Percentiles rank a stretch among this genome's conserved stretches.
Conservation (phyloP, 2,113 vertebrate species). For the Larimichthys crocea region DNA sequence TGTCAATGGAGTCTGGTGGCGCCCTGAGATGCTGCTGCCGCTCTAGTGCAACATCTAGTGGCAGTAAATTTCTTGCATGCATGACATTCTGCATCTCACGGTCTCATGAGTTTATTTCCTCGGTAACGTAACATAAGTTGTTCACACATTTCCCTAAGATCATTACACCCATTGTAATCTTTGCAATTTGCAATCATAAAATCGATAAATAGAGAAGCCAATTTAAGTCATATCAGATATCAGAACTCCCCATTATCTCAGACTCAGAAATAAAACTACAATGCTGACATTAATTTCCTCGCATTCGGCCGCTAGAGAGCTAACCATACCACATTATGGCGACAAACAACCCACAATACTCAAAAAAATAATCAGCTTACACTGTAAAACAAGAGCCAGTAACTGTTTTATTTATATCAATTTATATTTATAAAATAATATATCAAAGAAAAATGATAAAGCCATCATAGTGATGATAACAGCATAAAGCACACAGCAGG, state of each 20-base stretch:
- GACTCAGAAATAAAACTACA: not conserved
- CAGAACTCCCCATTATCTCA: not conserved
- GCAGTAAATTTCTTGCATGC: no score
- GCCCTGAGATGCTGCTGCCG: no score
- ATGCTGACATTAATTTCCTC: not conserved
- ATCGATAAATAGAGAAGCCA: not conserved
- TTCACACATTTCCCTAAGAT: not conserved
- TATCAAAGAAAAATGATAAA: no score
- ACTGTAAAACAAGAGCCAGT: not conserved
- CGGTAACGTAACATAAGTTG: no score
- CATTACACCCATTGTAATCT: not conserved
- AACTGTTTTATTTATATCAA: not conserved
- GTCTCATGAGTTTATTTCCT: not conserved
- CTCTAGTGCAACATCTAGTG: no score
- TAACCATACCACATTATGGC: not conserved
- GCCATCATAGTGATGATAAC: not conserved
- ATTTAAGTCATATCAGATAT: not conserved
- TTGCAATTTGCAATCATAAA: not conserved
- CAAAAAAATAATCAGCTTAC: not conserved
- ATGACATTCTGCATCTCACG: no score
- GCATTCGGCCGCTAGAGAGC: not conserved
- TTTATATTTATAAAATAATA: not conserved
- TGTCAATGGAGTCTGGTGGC: no score
- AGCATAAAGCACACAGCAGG: not conserved
- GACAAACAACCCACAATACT: slow-evolving; percentile 1